These are phyloP conservation scores for Ciconia stormi DNA, from an alignment of 2,113 vertebrate species.

Conservation along the genomic window DNA sequence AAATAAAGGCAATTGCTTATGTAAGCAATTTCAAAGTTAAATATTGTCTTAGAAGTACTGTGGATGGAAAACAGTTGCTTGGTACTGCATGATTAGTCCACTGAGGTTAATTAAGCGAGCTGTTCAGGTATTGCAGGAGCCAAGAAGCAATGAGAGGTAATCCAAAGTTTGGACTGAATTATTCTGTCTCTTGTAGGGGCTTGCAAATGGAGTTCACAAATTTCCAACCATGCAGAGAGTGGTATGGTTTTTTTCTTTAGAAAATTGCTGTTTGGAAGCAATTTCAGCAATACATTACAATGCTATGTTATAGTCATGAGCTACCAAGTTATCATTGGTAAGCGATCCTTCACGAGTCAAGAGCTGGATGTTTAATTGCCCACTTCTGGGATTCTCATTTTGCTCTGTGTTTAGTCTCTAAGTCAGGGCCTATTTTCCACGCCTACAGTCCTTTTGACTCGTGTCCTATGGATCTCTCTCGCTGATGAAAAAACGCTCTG, in stretches of 20 bases:
- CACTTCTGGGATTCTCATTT: not conserved
- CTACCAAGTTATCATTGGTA: not conserved
- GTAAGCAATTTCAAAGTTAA: slow-evolving; percentile 15
- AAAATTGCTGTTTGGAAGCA: not conserved
- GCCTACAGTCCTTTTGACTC: not conserved
- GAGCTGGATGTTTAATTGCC: not conserved
- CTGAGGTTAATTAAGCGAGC: slow-evolving; percentile 27
- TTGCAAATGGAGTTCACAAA: slow-evolving; percentile 9
- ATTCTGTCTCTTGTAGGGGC: slow-evolving; percentile 6
- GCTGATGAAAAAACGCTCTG: fast-evolving
- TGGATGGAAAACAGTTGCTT: slow-evolving; percentile 36
- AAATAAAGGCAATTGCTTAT: slow-evolving; percentile 15
- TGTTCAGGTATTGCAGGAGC: not conserved
- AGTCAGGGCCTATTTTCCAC: not conserved
- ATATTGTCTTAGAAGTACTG: not conserved
- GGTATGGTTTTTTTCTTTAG: not conserved
- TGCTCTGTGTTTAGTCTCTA: not conserved
- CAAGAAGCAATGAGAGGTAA: slow-evolving; percentile 17
- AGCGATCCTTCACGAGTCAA: not conserved
- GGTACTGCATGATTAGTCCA: not conserved
- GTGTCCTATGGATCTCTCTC: not conserved
- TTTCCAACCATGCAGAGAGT: not conserved
- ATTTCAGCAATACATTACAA: not conserved
- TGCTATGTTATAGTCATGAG: not conserved
- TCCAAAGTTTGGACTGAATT: slow-evolving; percentile 31